Percentiles rank a stretch among this genome's conserved stretches.
These are phyloP conservation scores for Drosophila paramelanica DNA, from an alignment of 2,888 invertebrate species.

Conservation along the genomic window DNA sequence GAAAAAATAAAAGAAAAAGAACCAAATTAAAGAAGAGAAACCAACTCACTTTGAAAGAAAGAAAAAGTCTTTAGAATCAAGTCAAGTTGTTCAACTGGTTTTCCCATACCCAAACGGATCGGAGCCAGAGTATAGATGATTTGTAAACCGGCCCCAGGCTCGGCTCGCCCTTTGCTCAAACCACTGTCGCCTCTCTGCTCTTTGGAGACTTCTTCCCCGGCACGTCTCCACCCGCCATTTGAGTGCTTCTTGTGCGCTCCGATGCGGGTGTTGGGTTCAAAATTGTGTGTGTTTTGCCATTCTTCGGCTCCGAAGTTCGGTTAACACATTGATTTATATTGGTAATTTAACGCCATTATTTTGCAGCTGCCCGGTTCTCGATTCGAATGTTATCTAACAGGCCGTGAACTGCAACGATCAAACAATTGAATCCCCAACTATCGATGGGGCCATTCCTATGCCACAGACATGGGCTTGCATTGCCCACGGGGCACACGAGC, in stretches of 20 bases:
- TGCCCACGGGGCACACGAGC: slow-evolving; percentile 25
- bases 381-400: slow-evolving; percentile 65
- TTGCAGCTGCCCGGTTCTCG: slow-evolving; percentile 47
- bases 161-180: slow-evolving; percentile 56
- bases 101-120: slow-evolving; percentile 27
- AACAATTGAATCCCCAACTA: slow-evolving; percentile 49
- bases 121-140: slow-evolving; percentile 29
- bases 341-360: slow-evolving; percentile 75
- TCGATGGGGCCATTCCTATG: slow-evolving; percentile 2
- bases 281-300: slow-evolving; percentile 33
- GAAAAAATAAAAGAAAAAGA: not conserved
- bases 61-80: slow-evolving; percentile 80
- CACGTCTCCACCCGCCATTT: not conserved
- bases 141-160: slow-evolving; percentile 54
- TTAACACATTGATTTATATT: slow-evolving; percentile 78
- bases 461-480: slow-evolving; percentile 19
- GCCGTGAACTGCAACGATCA: slow-evolving; percentile 69
- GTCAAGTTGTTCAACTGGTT: slow-evolving; percentile 81
- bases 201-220: slow-evolving; percentile 48
- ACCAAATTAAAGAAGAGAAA: slow-evolving; percentile 11
- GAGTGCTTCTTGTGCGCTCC: slow-evolving; percentile 12
- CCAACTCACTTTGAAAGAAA: slow-evolving; percentile 71
- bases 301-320: slow-evolving; percentile 26
- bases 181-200: slow-evolving; percentile 9
- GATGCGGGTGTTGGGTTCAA: slow-evolving; percentile 66